Evolutionary conservation across 2,113 vertebrate species (phyloP), one percentile per base, ranked within the genome.

Genomic region (Shinisaurus crocodilurus): DNA sequence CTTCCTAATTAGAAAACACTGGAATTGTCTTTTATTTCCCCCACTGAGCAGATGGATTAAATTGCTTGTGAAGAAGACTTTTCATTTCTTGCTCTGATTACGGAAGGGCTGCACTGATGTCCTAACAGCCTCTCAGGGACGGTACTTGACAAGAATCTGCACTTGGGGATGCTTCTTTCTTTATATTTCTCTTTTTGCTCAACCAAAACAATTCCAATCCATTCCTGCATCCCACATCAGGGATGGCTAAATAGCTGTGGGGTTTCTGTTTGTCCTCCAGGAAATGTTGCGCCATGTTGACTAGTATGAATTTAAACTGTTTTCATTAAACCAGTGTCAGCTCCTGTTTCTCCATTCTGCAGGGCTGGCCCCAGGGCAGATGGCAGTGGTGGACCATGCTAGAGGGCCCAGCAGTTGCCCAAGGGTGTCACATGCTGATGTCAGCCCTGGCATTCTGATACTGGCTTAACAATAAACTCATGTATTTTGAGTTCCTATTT

Each of bases 1-100:
- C 12, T 57, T 88, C 80, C 57, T 91, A 88, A 88, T 91, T 77
- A 83, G 80, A 67, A 91, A 87, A 63, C 45, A 88, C 43, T 67
- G n/a, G 27, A 75, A 91, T 9, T 18, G 72, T 54, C 16, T 84
- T 67, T 85, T 70, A 23, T 67, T 91, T 76, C 18, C 60, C 79
- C 72, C 40, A 77, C 54, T 67, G 82, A 77, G 88, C 88, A 27
- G 29, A 45, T 74, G 20, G 72, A 90, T 60, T 84, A 67, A 85
- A 77, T 77, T 67, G 82, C 34, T 85, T 77, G 82, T 77, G 81
- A 74, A 77, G 70, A 69, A 32, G 70, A 3, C 40, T 37, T 32
- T n/a, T n/a, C 45, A 63, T 50, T 83, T 76, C 72, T 88, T 82
- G 34, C 81, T 91, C 80, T 83, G n/a, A 69, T 88, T 77, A 76